Conservation (phyloP, 2,888 invertebrate genomes). For the Diloba caeruleocephala region DNA sequence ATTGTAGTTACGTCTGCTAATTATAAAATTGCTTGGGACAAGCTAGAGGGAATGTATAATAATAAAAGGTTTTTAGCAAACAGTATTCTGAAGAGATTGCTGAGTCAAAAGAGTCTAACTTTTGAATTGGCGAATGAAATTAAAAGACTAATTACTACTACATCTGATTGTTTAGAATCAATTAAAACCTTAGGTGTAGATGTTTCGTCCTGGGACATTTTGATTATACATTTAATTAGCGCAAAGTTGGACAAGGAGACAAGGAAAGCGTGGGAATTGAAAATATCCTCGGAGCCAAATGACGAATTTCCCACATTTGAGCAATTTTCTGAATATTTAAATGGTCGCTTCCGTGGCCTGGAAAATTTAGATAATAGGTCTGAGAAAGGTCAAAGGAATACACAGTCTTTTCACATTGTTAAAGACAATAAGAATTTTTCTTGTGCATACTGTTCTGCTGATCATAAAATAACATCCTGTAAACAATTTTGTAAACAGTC, state of each 20-base stretch:
- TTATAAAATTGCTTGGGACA: conserved; percentile 39
- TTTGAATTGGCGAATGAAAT: conserved; percentile 35
- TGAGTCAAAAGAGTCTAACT: conserved; percentile 6
- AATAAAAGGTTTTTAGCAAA: conserved; percentile 44
- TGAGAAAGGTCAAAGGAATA: neutral
- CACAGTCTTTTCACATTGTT: neutral
- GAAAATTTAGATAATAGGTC: conserved; percentile 35
- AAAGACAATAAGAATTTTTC: neutral
- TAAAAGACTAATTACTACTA: conserved; percentile 14
- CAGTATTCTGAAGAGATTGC: conserved; percentile 26
- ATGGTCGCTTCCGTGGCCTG: conserved; percentile 36
- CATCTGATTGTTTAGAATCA: neutral
- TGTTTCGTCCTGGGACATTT: neutral
- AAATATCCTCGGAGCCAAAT: neutral
- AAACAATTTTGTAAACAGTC: neutral
- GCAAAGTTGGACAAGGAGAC: neutral
- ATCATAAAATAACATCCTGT: neutral
- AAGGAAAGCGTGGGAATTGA: neutral
- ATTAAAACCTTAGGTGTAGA: neutral
- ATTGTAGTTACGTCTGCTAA: conserved; percentile 29
- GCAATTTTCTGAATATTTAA: conserved; percentile 38
- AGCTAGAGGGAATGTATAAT: conserved; percentile 36
- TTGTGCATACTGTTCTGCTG: neutral
- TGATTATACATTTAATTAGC: neutral
- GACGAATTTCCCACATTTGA: conserved; percentile 39